Percentiles rank a stretch among this genome's conserved stretches.
These are phyloP conservation scores for Gopherus evgoodei DNA, from an alignment of 2,113 vertebrate species.

Conservation along the genomic window DNA sequence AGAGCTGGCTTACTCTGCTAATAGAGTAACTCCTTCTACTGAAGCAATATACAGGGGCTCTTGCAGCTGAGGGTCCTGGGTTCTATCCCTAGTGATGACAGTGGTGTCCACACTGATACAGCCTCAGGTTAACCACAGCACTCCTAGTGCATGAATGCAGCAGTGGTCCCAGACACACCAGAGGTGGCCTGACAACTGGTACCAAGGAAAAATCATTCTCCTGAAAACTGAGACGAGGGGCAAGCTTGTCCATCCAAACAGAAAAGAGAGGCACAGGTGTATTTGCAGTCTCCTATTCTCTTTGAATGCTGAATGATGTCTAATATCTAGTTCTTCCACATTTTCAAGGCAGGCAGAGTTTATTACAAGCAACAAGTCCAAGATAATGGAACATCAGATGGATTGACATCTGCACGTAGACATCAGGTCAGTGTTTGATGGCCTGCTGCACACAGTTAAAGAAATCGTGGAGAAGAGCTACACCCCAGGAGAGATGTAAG, in stretches of 20 bases:
- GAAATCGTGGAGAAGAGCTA: not conserved
- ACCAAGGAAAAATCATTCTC: not conserved
- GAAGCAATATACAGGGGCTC: not conserved
- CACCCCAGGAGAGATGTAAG: constrained; percentile 7
- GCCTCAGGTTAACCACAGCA: not conserved
- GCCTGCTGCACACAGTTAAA: not conserved
- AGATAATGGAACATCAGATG: not conserved
- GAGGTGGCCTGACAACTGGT: not conserved
- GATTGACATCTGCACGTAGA: not conserved
- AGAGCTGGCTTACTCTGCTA: not conserved
- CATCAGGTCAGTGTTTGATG: not conserved
- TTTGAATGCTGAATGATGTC: not conserved
- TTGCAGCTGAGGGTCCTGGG: not conserved
- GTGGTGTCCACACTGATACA: not conserved
- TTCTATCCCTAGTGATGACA: not conserved
- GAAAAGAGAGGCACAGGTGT: not conserved
- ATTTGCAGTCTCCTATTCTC: not conserved
- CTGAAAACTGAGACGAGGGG: not conserved
- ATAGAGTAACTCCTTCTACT: not conserved
- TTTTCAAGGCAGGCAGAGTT: not conserved
- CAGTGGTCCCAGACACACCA: not conserved
- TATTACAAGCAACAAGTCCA: not conserved
- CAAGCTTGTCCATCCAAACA: not conserved
- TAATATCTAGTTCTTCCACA: not conserved
- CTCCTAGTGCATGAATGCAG: not conserved